phyloP scores from a whole-genome alignment of 2,888 invertebrate genomes.

The Ceramica pisi region DNA sequence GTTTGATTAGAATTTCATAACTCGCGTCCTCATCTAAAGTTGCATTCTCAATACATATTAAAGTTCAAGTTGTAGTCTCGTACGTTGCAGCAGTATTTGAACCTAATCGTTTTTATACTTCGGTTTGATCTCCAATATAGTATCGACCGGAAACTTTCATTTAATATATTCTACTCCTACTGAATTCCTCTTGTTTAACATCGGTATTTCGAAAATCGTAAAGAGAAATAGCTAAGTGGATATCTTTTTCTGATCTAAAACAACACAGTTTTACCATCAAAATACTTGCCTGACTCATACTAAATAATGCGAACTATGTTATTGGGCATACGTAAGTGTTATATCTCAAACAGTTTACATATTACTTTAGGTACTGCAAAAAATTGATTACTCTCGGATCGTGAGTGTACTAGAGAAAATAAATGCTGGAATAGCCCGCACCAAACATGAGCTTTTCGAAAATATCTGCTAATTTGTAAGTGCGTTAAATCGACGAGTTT shows the following conservation, averaged over 20 bases:
- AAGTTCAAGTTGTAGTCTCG: constrained; percentile 1
- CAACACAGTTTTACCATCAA: constrained; percentile 18
- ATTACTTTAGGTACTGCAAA: constrained; percentile 24
- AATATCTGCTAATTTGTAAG: constrained; percentile 40
- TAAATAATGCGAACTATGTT: constrained; percentile 34
- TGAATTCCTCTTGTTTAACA: constrained; percentile 1
- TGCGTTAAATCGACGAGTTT: constrained; percentile 23
- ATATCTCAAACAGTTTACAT: constrained; percentile 44
- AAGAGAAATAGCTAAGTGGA: constrained; percentile 7
- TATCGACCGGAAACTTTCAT: background rate
- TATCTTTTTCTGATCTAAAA: constrained; percentile 2
- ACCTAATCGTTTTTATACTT: constrained; percentile 1
- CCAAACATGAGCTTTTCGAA: constrained; percentile 17
- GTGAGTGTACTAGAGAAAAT: constrained; percentile 37
- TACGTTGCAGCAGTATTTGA: constrained; percentile 12
- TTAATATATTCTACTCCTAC: background rate
- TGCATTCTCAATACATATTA: constrained; percentile 4
- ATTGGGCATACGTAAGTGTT: constrained; percentile 28
- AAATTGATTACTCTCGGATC: constrained; percentile 29
- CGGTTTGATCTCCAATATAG: constrained; percentile 19
- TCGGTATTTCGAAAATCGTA: background rate
- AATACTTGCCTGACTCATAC: constrained; percentile 52
- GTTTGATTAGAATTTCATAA: constrained; percentile 10
- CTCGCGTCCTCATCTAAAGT: background rate
- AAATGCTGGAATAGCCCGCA: constrained; percentile 16